Conservation (phyloP, 2,888 invertebrate genomes). For the Agonopterix arenella region DNA sequence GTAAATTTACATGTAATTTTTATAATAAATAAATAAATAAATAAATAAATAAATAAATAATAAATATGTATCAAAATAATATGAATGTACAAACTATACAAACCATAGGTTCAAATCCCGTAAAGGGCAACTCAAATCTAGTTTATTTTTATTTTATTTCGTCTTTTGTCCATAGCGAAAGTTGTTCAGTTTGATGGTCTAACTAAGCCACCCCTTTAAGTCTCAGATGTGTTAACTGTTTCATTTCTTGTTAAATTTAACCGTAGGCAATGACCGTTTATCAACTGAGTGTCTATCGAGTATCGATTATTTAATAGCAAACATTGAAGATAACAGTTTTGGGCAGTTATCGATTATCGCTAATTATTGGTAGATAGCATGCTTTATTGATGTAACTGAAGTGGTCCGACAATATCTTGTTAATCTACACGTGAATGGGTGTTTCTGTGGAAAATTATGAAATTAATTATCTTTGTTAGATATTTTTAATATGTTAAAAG, state of each 20-base stretch:
- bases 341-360: slow-evolving; percentile 62
- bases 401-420: slow-evolving; percentile 49
- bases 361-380: slow-evolving; percentile 71
- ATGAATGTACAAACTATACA: no score
- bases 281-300: slow-evolving; percentile 62
- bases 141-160: no score
- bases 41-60: no score
- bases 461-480: neutral
- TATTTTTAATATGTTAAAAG: no score
- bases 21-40: no score
- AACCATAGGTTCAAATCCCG: no score
- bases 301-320: slow-evolving; percentile 76
- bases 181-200: no score
- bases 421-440: slow-evolving; percentile 2
- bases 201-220: no score
- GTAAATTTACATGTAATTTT: no score
- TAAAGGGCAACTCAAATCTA: no score
- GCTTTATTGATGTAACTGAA: slow-evolving; percentile 54
- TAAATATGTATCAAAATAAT: no score
- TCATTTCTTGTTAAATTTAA: slow-evolving; percentile 12
- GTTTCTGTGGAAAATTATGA: neutral
- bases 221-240: neutral
- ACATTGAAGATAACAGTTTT: slow-evolving; percentile 64
- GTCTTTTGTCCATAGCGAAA: no score
- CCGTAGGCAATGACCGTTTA: slow-evolving; percentile 64